A percentile compares a stretch with the other conserved stretches of the same genome.
These are phyloP conservation scores for Drosophila peninsularis DNA, from an alignment of 2,888 invertebrate species.

Conservation along the genomic window DNA sequence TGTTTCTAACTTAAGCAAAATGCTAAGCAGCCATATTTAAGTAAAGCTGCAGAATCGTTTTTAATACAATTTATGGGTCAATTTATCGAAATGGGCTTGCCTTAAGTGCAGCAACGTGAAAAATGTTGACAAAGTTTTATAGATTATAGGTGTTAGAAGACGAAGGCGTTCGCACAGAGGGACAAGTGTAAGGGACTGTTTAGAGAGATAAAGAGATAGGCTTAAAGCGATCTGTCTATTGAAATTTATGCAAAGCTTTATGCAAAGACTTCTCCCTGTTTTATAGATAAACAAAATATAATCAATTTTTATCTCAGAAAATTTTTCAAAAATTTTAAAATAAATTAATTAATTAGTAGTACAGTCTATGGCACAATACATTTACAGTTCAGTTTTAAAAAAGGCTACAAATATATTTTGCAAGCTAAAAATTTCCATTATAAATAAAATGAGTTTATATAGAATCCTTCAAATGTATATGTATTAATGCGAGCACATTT, in stretches of 20 bases:
- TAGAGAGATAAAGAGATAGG: no score
- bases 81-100: background rate
- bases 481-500: background rate
- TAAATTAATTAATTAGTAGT: no score
- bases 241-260: no score
- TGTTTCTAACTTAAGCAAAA: background rate
- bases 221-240: no score
- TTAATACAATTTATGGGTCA: background rate
- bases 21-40: background rate
- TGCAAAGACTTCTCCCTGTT: no score
- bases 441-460: background rate
- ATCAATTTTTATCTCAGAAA: no score
- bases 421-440: background rate
- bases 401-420: background rate
- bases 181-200: background rate
- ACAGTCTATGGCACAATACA: no score
- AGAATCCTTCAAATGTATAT: background rate
- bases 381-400: no score
- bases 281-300: no score
- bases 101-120: background rate
- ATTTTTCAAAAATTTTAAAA: no score
- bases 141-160: background rate
- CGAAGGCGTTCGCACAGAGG: background rate
- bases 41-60: background rate
- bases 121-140: background rate